These are phyloP conservation scores for Sylvia borin DNA, from an alignment of 2,797 vertebrate species.

Conservation along the genomic window DNA sequence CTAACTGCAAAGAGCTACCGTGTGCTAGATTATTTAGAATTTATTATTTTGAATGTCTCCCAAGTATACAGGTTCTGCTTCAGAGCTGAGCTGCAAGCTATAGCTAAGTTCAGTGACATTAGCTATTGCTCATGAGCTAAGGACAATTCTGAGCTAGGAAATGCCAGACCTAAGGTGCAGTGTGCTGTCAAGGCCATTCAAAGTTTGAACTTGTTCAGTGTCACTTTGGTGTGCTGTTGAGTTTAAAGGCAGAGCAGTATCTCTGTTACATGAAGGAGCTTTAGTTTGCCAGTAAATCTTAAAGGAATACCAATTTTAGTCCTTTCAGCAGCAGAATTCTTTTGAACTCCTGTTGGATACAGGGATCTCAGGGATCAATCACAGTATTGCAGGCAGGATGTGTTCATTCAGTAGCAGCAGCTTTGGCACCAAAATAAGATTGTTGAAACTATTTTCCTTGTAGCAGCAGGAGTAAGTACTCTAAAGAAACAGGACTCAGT, in stretches of 20 bases:
- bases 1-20: neutral
- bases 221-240: slow-evolving; percentile 16
- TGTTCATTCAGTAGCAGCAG: slow-evolving; percentile 73
- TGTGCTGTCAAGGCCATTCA: neutral
- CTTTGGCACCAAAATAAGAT: slow-evolving; percentile 77
- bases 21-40: neutral
- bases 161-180: neutral
- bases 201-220: slow-evolving; percentile 31
- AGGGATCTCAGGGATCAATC: slow-evolving; percentile 75
- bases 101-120: neutral
- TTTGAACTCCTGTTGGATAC: slow-evolving; percentile 74
- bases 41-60: slow-evolving; percentile 9
- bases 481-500: slow-evolving; percentile 73
- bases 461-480: slow-evolving; percentile 77
- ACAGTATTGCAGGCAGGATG: slow-evolving; percentile 67
- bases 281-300: slow-evolving; percentile 64
- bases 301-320: slow-evolving; percentile 73
- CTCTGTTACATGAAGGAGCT: slow-evolving; percentile 41
- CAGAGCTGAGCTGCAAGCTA: neutral
- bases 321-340: slow-evolving; percentile 65
- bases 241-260: slow-evolving; percentile 54
- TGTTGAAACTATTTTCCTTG: slow-evolving; percentile 77
- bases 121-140: neutral
- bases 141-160: neutral
- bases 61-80: neutral